Conservation (phyloP, 2,797 vertebrate species). For the Gymnopithys bicolor region DNA sequence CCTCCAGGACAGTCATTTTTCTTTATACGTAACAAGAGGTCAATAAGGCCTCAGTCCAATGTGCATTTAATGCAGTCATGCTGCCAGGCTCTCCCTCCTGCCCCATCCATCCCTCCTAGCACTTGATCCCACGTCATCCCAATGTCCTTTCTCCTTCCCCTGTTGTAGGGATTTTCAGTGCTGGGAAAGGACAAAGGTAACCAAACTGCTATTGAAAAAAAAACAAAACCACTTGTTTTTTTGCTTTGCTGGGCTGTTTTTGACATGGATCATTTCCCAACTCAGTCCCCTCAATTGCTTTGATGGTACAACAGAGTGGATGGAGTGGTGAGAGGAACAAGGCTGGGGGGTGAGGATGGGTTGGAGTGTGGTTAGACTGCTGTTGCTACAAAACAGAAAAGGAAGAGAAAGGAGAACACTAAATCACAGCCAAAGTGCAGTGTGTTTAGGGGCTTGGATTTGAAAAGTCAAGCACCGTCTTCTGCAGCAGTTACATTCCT, state of each 20-base stretch:
- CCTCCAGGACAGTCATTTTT: background rate
- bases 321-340: background rate
- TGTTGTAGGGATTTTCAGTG: background rate
- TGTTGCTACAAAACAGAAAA: constrained; percentile 11
- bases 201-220: background rate
- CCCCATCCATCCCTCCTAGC: background rate
- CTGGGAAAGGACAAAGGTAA: constrained; percentile 27
- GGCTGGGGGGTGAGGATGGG: background rate
- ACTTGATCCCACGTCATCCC: background rate
- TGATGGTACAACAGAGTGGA: background rate
- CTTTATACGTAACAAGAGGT: background rate
- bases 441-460: constrained; percentile 23
- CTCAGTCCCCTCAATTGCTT: background rate
- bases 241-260: background rate
- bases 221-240: background rate
- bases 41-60: background rate
- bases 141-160: background rate
- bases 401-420: background rate
- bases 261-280: background rate
- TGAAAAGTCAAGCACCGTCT: constrained; percentile 10
- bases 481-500: constrained; percentile 29
- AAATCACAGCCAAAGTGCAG: background rate
- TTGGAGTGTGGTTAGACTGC: background rate
- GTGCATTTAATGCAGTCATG: background rate
- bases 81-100: background rate